Base-by-base conservation (phyloP, 2,113 vertebrate genomes). In the Malurus alboscapulatus region DNA sequence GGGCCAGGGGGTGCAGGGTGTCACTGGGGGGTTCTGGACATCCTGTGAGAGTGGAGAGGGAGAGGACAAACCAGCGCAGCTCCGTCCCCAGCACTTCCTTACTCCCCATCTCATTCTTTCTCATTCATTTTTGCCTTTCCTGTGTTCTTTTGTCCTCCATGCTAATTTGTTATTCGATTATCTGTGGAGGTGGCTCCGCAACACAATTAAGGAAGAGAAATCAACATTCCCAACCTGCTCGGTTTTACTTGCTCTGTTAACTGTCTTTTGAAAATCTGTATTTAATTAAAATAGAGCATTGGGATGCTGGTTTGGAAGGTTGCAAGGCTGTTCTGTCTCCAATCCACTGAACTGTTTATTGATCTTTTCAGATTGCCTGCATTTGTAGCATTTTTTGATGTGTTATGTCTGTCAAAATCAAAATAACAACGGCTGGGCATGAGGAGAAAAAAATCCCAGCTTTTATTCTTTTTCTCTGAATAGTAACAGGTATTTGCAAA, bases 111-210 rank as follows among this genome's bases (percentile, higher is more conserved):
- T 84, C 69, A 6, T 59, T 65, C 76, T 83, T 85, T 71, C n/a
- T 73, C 48, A 45, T 44, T 80, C 36, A 29, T 65, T 87, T 65
- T 38, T 79, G 54, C 77, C 47, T 22, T 91, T 79, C 22, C 82
- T 73, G 54, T 27, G 84, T 83, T 94, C 89, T 91, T 96, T 96
- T 85, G 89, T 94, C 94, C 95, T 93, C 89, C 78, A 7, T 77
- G 75, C 27, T 94, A 80, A 94, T 94, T 90, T 92, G 78, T 96
- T 89, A 88, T 67, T 93, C 91, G 83, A 45, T 91, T 96, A 77
- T 66, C 62, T 69, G 74, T 77, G 89, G 78, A 91, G 54, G 78
- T 94, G 78, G 74, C 55, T 93, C 83, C 51, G 36, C 90, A 93
- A 92, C 71, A 74, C 78, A 92, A 94, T 95, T 91, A 95, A 55